Percentiles rank a stretch among this genome's conserved stretches.
Evolutionary conservation across 2,797 vertebrate genomes (phyloP).

Genomic region (Yasuhikotakia modesta): DNA sequence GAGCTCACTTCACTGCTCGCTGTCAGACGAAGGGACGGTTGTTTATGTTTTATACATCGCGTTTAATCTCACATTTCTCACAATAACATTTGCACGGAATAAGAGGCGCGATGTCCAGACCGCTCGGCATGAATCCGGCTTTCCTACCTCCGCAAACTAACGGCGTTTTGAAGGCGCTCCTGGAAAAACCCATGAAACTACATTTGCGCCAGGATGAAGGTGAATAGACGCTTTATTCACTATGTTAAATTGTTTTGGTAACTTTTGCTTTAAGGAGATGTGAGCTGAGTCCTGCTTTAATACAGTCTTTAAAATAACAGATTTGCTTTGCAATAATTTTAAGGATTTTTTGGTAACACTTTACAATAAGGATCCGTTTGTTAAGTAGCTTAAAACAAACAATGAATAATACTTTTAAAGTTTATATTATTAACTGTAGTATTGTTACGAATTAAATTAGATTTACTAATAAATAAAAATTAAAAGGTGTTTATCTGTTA

Average conservation of each 20-base stretch:
- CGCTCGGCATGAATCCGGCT: constrained; percentile 80
- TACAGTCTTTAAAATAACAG: neutral
- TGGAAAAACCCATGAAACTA: constrained; percentile 88
- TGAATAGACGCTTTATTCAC: constrained; percentile 63
- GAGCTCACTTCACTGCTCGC: neutral
- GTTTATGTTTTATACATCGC: neutral
- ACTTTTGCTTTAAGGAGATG: neutral
- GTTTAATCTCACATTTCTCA: neutral
- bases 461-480: too few species aligned
- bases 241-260: neutral
- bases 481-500: too few species aligned
- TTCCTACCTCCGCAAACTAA: constrained; percentile 86
- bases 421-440: too few species aligned
- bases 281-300: neutral
- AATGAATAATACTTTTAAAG: too few species aligned
- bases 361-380: too few species aligned
- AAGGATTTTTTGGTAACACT: too few species aligned
- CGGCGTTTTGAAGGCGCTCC: constrained; percentile 86
- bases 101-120: constrained; percentile 77
- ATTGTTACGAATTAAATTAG: too few species aligned
- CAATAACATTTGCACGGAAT: constrained; percentile 17
- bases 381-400: too few species aligned
- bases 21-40: neutral
- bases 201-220: constrained; percentile 84
- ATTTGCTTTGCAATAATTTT: too few species aligned